phyloP scores from a whole-genome alignment of 2,113 vertebrate genomes.

The Semnornis frantzii region DNA sequence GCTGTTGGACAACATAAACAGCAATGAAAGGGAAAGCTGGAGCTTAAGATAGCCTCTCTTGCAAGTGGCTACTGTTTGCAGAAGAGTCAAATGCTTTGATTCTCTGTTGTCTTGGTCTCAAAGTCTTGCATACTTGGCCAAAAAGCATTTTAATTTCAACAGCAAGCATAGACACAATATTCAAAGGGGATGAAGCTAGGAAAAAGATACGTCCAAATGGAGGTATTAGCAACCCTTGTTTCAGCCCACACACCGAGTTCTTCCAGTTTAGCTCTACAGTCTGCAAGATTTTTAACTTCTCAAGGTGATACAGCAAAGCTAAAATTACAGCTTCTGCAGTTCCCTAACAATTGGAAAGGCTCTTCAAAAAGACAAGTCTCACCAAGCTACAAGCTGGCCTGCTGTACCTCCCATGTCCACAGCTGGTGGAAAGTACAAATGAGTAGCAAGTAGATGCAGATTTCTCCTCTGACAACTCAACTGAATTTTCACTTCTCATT shows the following conservation, averaged over 20 bases:
- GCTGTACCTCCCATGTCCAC: background rate
- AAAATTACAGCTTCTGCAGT: background rate
- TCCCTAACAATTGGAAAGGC: background rate
- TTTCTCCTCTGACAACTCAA: background rate
- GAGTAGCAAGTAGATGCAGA: background rate
- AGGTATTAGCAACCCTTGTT: background rate
- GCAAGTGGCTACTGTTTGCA: background rate
- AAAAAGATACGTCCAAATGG: background rate
- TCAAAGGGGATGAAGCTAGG: background rate
- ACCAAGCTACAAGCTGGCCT: background rate
- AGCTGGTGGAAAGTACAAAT: background rate
- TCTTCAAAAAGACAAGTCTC: background rate
- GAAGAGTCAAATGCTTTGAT: background rate
- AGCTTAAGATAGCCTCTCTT: background rate
- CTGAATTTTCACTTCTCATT: background rate
- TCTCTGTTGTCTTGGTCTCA: background rate
- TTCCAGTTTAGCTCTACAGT: background rate
- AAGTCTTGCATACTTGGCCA: background rate
- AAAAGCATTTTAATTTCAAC: background rate
- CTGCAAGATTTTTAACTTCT: background rate
- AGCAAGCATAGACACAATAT: background rate
- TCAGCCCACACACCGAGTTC: background rate
- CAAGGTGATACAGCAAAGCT: background rate
- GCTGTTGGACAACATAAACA: background rate
- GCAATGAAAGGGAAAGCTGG: background rate